These are phyloP conservation scores for Zosterops pallidus DNA, from an alignment of 2,113 vertebrate genomes.

Conservation along the genomic window DNA sequence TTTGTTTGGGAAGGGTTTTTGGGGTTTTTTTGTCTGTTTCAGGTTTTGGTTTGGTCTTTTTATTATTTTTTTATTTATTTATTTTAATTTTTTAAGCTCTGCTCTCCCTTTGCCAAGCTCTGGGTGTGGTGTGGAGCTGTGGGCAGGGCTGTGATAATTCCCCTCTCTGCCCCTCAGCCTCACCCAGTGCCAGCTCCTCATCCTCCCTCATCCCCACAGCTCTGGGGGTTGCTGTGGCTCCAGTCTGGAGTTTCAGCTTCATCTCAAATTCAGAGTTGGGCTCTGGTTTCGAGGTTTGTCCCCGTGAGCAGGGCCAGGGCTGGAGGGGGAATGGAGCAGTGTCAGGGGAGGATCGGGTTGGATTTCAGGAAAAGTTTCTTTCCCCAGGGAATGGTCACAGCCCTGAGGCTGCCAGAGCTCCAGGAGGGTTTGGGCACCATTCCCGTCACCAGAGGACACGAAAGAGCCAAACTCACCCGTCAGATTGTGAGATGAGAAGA, in stretches of 20 bases:
- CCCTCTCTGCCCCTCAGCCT: not conserved
- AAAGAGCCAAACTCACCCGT: too few species aligned
- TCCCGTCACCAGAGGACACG: too few species aligned
- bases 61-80: too few species aligned
- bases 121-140: not conserved
- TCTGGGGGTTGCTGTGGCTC: not conserved
- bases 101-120: not conserved
- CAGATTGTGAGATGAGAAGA: too few species aligned
- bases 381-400: too few species aligned
- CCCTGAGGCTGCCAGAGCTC: not conserved
- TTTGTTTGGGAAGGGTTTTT: too few species aligned
- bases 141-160: not conserved
- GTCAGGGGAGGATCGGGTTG: fast-evolving
- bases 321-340: fast-evolving
- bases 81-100: not conserved
- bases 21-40: too few species aligned
- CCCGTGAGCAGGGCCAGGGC: not conserved
- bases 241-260: not conserved
- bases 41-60: too few species aligned
- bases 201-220: not conserved
- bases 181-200: not conserved
- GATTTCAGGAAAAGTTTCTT: not conserved
- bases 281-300: not conserved
- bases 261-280: not conserved
- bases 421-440: not conserved